Evolutionary conservation across 2,113 vertebrate genomes (phyloP).

Genomic region (Austrofundulus limnaeus): DNA sequence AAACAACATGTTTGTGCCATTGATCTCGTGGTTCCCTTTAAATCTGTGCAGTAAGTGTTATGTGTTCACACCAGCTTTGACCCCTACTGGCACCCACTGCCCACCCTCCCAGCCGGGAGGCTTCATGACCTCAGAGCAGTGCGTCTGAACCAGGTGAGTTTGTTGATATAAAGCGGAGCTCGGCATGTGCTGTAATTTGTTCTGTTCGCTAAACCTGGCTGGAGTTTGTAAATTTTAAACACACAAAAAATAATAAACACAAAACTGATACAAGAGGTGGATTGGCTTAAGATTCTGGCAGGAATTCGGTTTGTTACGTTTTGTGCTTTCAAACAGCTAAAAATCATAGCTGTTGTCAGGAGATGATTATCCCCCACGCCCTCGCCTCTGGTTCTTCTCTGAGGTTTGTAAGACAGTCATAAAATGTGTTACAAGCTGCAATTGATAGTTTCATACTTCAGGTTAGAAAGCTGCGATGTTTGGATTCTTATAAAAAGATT

Average conservation of each 20-base stretch:
- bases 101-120: conserved; percentile 12
- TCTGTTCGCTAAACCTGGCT: conserved; percentile 19
- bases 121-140: conserved; percentile 22
- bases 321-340: conserved; percentile 47
- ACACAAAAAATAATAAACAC: conserved; percentile 57
- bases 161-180: conserved; percentile 14
- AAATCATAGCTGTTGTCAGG: conserved; percentile 28
- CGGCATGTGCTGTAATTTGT: background rate
- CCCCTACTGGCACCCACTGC: conserved; percentile 4
- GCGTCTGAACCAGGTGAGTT: conserved; percentile 31
- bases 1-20: no score
- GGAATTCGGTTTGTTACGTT: conserved; percentile 46
- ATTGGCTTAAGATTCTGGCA: conserved; percentile 28
- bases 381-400: conserved; percentile 5
- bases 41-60: background rate
- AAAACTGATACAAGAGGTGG: conserved; percentile 47
- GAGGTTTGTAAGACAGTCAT: conserved; percentile 22
- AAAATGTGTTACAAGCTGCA: conserved; percentile 15
- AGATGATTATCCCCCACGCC: conserved; percentile 39
- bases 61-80: conserved; percentile 8
- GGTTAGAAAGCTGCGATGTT: conserved; percentile 8
- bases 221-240: conserved; percentile 47
- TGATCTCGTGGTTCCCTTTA: no score
- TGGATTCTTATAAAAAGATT: conserved; percentile 13
- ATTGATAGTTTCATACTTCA: conserved; percentile 20